These are phyloP conservation scores for Phyto melanocephala DNA, from an alignment of 2,888 invertebrate species.

Conservation along the genomic window DNA sequence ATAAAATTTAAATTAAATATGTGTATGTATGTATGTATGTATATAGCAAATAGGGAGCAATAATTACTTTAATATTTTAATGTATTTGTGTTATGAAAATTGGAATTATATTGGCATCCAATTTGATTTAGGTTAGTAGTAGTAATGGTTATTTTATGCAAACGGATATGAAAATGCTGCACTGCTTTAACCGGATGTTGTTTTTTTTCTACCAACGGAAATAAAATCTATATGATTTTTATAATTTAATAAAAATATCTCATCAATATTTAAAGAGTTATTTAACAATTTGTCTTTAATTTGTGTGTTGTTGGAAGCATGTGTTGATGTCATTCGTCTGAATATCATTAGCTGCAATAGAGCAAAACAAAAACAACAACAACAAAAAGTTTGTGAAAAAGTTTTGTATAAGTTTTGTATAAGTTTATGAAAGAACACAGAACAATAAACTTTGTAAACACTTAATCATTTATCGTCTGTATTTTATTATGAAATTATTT, in stretches of 20 bases:
- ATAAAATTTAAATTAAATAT: neutral
- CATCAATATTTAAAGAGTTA: neutral
- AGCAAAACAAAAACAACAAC: no score
- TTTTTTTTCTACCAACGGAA: neutral
- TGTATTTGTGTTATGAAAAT: neutral
- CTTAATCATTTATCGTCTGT: slow-evolving; percentile 49
- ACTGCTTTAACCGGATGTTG: neutral
- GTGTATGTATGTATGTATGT: no score
- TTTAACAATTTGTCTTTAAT: slow-evolving; percentile 47
- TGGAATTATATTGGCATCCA: neutral
- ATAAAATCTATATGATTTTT: neutral
- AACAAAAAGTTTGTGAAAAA: slow-evolving; percentile 14
- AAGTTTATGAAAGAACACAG: neutral
- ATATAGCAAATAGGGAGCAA: neutral
- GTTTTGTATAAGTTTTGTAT: neutral
- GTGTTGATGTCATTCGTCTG: slow-evolving; percentile 35
- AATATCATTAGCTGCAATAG: slow-evolving; percentile 2
- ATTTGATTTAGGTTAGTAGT: slow-evolving; percentile 13
- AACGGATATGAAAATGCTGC: slow-evolving; percentile 11
- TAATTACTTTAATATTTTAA: slow-evolving; percentile 1
- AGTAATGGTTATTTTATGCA: slow-evolving; percentile 4
- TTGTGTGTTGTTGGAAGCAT: slow-evolving; percentile 10
- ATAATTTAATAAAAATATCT: neutral
- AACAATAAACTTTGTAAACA: slow-evolving; percentile 50
- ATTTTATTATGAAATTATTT: slow-evolving; percentile 20